Percentiles rank a stretch among this genome's conserved stretches.
Evolutionary conservation across 2,797 vertebrate species (phyloP).

Genomic region (Sternarchorhynchus goeldii): DNA sequence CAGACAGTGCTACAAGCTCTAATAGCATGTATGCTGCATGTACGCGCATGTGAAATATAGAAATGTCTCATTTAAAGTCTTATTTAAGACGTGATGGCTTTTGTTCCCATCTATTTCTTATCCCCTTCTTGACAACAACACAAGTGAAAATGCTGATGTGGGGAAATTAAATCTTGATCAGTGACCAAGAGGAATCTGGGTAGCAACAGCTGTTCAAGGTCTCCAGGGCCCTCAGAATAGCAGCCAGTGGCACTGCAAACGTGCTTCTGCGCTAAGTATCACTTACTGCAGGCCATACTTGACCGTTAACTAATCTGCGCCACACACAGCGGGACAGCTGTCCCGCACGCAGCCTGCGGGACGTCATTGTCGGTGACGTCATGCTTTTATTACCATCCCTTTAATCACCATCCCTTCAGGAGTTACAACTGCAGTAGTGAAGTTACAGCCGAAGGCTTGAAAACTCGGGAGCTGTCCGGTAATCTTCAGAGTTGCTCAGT

Average conservation of each 20-base stretch:
- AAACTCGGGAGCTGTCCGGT: no score
- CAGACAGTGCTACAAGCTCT: neutral
- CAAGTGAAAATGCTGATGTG: slow-evolving; percentile 37
- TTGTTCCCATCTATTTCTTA: slow-evolving; percentile 12
- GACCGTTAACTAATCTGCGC: slow-evolving; percentile 18
- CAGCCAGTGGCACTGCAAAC: slow-evolving; percentile 17
- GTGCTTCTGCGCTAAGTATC: slow-evolving; percentile 34
- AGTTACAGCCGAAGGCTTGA: no score
- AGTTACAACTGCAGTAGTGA: no score
- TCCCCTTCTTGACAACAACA: slow-evolving; percentile 15
- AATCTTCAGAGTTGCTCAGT: no score
- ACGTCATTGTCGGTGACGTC: neutral
- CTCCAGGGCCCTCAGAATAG: slow-evolving; percentile 48
- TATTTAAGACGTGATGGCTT: neutral
- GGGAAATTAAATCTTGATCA: slow-evolving; percentile 53
- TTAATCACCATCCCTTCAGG: no score
- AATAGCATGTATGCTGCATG: no score
- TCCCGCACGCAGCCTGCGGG: neutral
- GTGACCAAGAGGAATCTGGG: slow-evolving; percentile 34
- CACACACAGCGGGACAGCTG: slow-evolving; percentile 21
- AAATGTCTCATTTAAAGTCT: neutral
- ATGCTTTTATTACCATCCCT: no score
- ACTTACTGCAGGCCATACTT: slow-evolving; percentile 31
- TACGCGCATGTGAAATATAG: no score
- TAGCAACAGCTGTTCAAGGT: slow-evolving; percentile 51